A percentile compares a stretch with the other conserved stretches of the same genome.
Evolutionary conservation across 2,888 invertebrate genomes (phyloP).

Genomic region (Pogonocherus hispidulus): DNA sequence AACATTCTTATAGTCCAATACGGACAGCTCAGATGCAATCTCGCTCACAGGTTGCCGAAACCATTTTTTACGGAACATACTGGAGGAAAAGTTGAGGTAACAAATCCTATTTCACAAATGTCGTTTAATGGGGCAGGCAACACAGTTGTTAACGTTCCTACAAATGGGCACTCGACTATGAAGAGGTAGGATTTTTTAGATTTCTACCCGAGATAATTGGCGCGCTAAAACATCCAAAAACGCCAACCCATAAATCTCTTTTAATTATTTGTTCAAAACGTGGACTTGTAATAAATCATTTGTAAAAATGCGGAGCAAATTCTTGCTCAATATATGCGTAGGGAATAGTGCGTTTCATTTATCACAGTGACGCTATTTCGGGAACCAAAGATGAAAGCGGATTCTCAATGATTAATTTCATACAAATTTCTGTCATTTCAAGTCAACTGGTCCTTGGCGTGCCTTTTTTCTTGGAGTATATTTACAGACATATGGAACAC

Average conservation of each 20-base stretch:
- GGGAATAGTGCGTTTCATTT: conserved; percentile 36
- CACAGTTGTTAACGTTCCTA: conserved; percentile 50
- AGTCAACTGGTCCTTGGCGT: background rate
- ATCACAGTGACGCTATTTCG: conserved; percentile 38
- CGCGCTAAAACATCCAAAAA: conserved; percentile 42
- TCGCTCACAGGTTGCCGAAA: background rate
- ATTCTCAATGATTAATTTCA: conserved; percentile 13
- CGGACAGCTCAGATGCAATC: background rate
- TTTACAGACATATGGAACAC: no score
- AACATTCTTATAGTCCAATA: background rate
- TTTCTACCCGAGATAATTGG: conserved; percentile 51
- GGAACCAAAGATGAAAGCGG: background rate
- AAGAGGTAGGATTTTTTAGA: conserved; percentile 53
- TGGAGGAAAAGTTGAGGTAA: background rate
- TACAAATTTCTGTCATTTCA: conserved; percentile 12
- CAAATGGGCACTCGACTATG: conserved; percentile 44
- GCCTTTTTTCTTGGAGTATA: background rate
- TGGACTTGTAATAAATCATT: conserved; percentile 46
- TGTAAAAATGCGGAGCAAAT: conserved; percentile 30
- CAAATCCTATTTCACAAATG: conserved; percentile 15
- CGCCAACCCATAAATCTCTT: conserved; percentile 52
- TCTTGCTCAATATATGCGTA: conserved; percentile 15
- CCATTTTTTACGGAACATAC: background rate
- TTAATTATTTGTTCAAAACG: conserved; percentile 53
- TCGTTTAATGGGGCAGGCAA: conserved; percentile 31